phyloP scores from a whole-genome alignment of 2,113 vertebrate species.

The Scolopax mira region DNA sequence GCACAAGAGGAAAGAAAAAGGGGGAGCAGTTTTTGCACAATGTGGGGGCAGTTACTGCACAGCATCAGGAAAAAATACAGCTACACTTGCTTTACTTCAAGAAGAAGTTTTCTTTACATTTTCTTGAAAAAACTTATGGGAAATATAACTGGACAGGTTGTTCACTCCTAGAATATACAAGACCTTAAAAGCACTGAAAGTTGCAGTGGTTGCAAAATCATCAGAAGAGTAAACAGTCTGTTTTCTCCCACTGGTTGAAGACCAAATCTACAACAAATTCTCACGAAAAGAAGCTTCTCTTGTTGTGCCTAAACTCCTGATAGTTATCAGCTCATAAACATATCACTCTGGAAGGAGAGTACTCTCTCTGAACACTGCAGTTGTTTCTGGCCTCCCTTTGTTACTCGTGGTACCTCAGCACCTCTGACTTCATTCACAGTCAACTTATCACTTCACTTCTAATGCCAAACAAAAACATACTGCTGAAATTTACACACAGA shows the following conservation, averaged over 20 bases:
- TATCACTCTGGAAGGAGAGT: too few relatives aligned
- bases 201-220: neutral
- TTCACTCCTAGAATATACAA: too few relatives aligned
- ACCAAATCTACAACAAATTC: neutral
- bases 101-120: neutral
- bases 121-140: too few relatives aligned
- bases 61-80: too few relatives aligned
- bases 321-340: neutral
- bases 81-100: fast-evolving
- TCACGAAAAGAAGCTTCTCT: neutral
- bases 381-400: neutral
- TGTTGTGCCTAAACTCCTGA: neutral
- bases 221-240: neutral
- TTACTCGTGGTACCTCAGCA: neutral
- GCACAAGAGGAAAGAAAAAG: neutral
- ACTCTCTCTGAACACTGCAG: neutral
- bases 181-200: neutral
- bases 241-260: fast-evolving
- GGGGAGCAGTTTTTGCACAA: neutral
- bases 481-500: fast-evolving
- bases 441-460: neutral
- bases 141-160: neutral
- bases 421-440: neutral
- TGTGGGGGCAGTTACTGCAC: neutral
- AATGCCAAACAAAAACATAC: neutral